Base-by-base conservation (phyloP, 2,888 invertebrate species). In the Coenonympha glycerion region DNA sequence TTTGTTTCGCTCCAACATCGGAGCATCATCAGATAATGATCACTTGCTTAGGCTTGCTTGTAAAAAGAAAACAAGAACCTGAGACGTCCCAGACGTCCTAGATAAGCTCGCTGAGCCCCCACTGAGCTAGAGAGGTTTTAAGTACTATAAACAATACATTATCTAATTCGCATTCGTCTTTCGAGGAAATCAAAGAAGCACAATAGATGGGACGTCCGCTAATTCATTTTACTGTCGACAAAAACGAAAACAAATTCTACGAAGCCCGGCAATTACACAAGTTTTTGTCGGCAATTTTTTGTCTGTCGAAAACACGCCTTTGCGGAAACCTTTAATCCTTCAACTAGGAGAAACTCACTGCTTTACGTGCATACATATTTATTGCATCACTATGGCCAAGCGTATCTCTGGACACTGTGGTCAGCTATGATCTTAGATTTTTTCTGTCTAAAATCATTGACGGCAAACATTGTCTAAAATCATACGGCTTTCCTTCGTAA, bases 151-250 rank as follows among this genome's bases (percentile, higher is more conserved):
- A n/a, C n/a, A 31, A 65, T 69, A 28, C 8, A 9, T 34, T 6
- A 39, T 11, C n/a, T n/a, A 24, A 28, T 28, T 40, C 11, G 11
- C 16, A 41, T 18, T 18, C 41, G 9, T 39, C 18, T 28, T 41
- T 41, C 28, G 11, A 34, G 22, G 47, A 53, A 49, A 56, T 53
- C 53, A 50, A 45, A 52, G 49, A 55, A 39, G 33, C 36, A 56
- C 55, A 56, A 56, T 56, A 56, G 55, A 41, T 55, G 50, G 55
- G 55, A 56, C 31, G 41, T 56, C 55, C 55, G 55, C 26, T 50
- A 56, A 53, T 56, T 48, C 49, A 45, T 53, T 48, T 48, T 40
- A 24, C 28, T 40, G 47, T 39, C 22, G 22, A 24, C 34, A 44
- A 30, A 49, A 52, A 49, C n/a, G n/a, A 53, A 50, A 47, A 40